Evolutionary conservation across 2,888 invertebrate species (phyloP).

Genomic region (Pammene aurita): DNA sequence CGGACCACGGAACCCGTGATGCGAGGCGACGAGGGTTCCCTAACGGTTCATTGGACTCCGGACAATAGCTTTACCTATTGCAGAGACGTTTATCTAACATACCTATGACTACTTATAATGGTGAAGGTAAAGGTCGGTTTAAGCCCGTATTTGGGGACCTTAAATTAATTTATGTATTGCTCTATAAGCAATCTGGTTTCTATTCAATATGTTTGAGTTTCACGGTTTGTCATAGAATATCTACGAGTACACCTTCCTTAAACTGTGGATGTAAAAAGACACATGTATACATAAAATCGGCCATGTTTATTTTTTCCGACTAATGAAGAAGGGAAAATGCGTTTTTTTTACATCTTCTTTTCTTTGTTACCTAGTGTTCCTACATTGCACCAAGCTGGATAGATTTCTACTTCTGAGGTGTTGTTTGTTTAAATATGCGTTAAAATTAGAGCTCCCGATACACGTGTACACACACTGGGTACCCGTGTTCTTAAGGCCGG

Average conservation of each 20-base stretch:
- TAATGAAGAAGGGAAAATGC: too few relatives aligned
- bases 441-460: too few relatives aligned
- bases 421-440: too few relatives aligned
- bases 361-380: too few relatives aligned
- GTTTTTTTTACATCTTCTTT: too few relatives aligned
- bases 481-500: too few relatives aligned
- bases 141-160: neutral
- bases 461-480: too few relatives aligned
- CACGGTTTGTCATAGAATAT: neutral
- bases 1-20: conserved; percentile 22
- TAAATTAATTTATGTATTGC: conserved; percentile 10
- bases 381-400: too few relatives aligned
- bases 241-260: neutral
- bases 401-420: too few relatives aligned
- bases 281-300: too few relatives aligned
- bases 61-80: conserved; percentile 19
- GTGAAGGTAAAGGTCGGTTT: conserved; percentile 4
- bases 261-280: too few relatives aligned
- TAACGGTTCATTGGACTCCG: conserved; percentile 20
- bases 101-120: neutral
- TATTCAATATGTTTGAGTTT: neutral
- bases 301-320: too few relatives aligned
- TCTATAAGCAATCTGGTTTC: neutral
- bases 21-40: conserved; percentile 33
- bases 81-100: conserved; percentile 14